Conservation (phyloP, 2,888 invertebrate species). For the Nycteola revayana region DNA sequence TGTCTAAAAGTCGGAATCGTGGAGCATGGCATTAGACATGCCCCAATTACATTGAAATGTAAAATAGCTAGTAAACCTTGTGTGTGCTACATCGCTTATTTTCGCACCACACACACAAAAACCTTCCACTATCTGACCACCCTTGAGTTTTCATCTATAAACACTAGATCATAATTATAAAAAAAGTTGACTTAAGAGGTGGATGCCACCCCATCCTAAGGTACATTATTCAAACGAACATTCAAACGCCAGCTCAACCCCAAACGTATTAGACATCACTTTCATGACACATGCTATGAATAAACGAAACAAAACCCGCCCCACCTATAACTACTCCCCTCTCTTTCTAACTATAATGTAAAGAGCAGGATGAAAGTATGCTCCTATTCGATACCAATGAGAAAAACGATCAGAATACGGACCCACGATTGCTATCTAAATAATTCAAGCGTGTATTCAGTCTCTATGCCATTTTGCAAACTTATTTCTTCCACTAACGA, state of each 20-base stretch:
- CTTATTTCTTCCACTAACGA: slow-evolving; percentile 15
- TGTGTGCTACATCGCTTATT: too few species aligned
- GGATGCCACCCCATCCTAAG: slow-evolving; percentile 15
- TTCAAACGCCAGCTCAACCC: slow-evolving; percentile 51
- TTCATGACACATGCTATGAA: slow-evolving; percentile 63
- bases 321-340: slow-evolving; percentile 36
- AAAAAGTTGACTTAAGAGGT: slow-evolving; percentile 26
- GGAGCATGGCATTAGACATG: too few species aligned
- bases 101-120: too few species aligned
- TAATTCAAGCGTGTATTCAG: slow-evolving; percentile 74
- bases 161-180: slow-evolving; percentile 5
- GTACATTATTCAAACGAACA: slow-evolving; percentile 54
- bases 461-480: slow-evolving; percentile 54
- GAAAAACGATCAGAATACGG: slow-evolving; percentile 76
- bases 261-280: slow-evolving; percentile 62
- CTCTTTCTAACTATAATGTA: slow-evolving; percentile 35
- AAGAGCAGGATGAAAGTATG: slow-evolving; percentile 39
- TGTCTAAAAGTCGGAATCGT: too few species aligned
- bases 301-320: slow-evolving; percentile 46
- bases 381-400: slow-evolving; percentile 66
- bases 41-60: too few species aligned
- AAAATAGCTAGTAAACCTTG: too few species aligned
- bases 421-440: slow-evolving; percentile 78
- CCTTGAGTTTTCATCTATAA: too few species aligned
- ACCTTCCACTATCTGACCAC: too few species aligned